A percentile compares a stretch with the other conserved stretches of the same genome.
These are phyloP conservation scores for Cladorhizidae sp. DNA, from an alignment of 37 sponge, comb jelly and placozoan species.

Conservation along the genomic window DNA sequence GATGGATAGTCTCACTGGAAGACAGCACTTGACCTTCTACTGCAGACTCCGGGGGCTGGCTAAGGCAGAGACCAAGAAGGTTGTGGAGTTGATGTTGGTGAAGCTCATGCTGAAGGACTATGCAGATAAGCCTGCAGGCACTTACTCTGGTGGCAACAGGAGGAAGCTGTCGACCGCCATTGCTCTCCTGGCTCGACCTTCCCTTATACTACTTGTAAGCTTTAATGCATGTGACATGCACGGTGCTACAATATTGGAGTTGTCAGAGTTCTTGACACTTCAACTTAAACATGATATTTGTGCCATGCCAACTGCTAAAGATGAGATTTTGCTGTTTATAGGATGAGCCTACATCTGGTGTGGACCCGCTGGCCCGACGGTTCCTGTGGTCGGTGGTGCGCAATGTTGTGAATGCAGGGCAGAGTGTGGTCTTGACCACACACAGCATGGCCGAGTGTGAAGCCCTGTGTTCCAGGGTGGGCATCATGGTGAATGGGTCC, in stretches of 20 bases:
- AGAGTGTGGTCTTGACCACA: constrained; percentile 73
- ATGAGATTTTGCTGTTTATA: no score
- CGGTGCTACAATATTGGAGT: no score
- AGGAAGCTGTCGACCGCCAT: constrained; percentile 96
- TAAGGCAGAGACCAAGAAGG: not conserved
- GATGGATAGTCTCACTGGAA: constrained; percentile 81
- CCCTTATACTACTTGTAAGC: constrained; percentile 63
- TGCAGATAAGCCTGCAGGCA: constrained; percentile 77
- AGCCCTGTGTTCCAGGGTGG: constrained; percentile 86
- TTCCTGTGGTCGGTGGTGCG: constrained; percentile 82
- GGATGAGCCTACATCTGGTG: constrained; percentile 88
- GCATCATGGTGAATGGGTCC: constrained; percentile 89
- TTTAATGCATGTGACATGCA: no score
- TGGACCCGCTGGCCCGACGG: constrained; percentile 81
- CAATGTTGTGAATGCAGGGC: constrained; percentile 45
- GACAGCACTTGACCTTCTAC: constrained; percentile 86
- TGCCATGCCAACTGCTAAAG: no score
- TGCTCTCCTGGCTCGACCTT: constrained; percentile 88
- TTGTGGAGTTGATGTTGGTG: constrained; percentile 68
- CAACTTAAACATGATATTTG: no score
- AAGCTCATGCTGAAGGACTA: constrained; percentile 74
- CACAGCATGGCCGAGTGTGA: constrained; percentile 99
- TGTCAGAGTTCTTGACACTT: no score
- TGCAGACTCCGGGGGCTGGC: constrained; percentile 49
- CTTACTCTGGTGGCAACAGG: constrained; percentile 97